Percentiles rank a stretch among this genome's conserved stretches.
These are phyloP conservation scores for Alosa sapidissima DNA, from an alignment of 2,797 vertebrate genomes.

Conservation along the genomic window DNA sequence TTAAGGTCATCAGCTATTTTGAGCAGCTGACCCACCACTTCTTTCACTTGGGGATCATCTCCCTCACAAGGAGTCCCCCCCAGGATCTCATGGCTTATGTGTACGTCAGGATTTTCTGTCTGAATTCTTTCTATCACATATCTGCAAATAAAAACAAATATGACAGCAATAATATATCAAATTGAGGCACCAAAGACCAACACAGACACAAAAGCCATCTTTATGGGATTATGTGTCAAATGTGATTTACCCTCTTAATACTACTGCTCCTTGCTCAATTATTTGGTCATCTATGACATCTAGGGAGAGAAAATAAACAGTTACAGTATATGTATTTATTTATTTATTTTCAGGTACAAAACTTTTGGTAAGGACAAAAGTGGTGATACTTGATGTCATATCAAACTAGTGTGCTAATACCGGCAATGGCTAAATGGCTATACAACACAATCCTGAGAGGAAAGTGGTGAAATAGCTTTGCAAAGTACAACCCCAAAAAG, in stretches of 20 bases:
- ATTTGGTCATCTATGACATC: slow-evolving; percentile 75
- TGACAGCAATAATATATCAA: neutral
- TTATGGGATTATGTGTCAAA: neutral
- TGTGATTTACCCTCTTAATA: slow-evolving; percentile 71
- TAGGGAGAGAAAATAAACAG: slow-evolving; percentile 42
- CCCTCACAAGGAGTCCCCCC: slow-evolving; percentile 68
- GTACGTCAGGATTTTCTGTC: slow-evolving; percentile 56
- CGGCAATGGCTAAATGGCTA: no score
- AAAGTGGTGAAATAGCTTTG: no score
- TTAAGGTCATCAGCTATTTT: slow-evolving; percentile 74
- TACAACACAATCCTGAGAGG: no score
- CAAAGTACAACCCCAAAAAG: no score
- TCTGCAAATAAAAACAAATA: slow-evolving; percentile 52
- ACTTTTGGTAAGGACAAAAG: no score
- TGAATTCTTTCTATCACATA: slow-evolving; percentile 69
- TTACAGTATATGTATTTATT: no score
- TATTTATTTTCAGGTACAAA: no score
- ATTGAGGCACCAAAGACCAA: neutral
- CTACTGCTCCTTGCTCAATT: slow-evolving; percentile 66
- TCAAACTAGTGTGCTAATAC: no score
- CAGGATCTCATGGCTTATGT: slow-evolving; percentile 64
- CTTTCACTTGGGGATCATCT: slow-evolving; percentile 69
- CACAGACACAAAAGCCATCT: neutral
- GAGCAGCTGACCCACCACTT: slow-evolving; percentile 70
- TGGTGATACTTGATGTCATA: no score